Conservation (phyloP, 92 coral and sea anemone genomes). For the Phymanthus crucifer region DNA sequence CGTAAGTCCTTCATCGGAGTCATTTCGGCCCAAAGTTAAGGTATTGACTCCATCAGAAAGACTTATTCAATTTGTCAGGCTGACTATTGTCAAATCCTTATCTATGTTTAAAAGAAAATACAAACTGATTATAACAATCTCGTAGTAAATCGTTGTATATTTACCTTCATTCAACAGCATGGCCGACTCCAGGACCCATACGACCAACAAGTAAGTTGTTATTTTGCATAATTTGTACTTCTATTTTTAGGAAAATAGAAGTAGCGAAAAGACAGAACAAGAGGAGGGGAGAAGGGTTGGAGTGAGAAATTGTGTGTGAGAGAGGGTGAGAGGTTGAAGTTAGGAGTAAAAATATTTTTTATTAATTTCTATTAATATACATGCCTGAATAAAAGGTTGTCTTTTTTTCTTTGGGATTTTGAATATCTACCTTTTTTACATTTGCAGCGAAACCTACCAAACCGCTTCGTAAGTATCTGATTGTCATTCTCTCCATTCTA, state of each 20-base stretch:
- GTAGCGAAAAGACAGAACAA: no score
- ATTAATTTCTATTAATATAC: no score
- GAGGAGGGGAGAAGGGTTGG: no score
- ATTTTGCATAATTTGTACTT: no score
- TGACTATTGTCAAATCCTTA: background rate
- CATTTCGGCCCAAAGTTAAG: no score
- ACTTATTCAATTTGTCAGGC: background rate
- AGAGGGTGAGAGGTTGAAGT: no score
- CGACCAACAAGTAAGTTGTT: constrained; percentile 32
- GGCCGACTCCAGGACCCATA: constrained; percentile 63
- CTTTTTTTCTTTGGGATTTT: background rate
- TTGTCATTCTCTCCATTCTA: background rate
- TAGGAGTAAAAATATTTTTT: no score
- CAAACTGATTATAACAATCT: background rate
- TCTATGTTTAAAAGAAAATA: background rate
- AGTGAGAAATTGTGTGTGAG: no score
- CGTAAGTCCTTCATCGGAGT: no score
- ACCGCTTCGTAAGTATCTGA: constrained; percentile 28
- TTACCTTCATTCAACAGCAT: constrained; percentile 34
- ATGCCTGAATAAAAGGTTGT: background rate
- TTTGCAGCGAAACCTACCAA: constrained; percentile 17
- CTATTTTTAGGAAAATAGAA: no score
- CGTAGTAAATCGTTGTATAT: background rate
- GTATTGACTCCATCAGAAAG: no score
- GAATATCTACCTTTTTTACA: no score